Conservation (phyloP, 2,888 invertebrate species). For the Heliconius ismenius region DNA sequence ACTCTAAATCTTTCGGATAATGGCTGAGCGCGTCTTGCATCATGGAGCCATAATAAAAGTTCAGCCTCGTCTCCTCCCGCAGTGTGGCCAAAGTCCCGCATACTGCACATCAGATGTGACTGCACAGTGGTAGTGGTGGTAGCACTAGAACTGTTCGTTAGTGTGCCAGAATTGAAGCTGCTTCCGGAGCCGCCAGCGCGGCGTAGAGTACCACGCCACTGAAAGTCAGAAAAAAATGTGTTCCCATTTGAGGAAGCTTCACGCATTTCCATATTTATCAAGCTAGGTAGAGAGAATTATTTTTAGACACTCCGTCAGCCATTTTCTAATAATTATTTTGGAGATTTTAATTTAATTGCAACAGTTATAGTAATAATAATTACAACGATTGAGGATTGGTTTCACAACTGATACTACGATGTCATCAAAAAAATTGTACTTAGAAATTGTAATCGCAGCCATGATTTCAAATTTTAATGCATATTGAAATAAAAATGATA, state of each 20-base stretch:
- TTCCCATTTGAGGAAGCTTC: background rate
- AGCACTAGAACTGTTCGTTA: constrained; percentile 57
- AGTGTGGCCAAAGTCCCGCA: constrained; percentile 93
- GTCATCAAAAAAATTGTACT: background rate
- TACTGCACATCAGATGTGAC: constrained; percentile 88
- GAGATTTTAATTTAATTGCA: no score
- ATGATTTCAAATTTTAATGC: background rate
- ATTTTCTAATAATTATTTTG: background rate
- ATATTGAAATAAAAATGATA: background rate
- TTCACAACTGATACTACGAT: background rate
- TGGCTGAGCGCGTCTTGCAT: constrained; percentile 88
- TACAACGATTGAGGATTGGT: background rate
- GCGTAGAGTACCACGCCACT: constrained; percentile 78
- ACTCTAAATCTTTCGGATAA: constrained; percentile 95
- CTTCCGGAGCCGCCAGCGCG: constrained; percentile 75
- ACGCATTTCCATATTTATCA: background rate
- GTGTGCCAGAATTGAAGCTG: constrained; percentile 74
- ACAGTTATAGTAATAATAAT: background rate
- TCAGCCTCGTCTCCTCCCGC: constrained; percentile 95
- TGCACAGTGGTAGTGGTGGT: constrained; percentile 61
- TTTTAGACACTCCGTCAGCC: background rate
- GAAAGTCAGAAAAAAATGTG: constrained; percentile 32
- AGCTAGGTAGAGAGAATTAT: background rate
- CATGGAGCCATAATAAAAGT: constrained; percentile 92
- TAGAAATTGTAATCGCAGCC: no score